Percentiles rank a stretch among this genome's conserved stretches.
These are phyloP conservation scores for Nycticryphes semicollaris DNA, from an alignment of 2,113 vertebrate genomes.

Conservation along the genomic window DNA sequence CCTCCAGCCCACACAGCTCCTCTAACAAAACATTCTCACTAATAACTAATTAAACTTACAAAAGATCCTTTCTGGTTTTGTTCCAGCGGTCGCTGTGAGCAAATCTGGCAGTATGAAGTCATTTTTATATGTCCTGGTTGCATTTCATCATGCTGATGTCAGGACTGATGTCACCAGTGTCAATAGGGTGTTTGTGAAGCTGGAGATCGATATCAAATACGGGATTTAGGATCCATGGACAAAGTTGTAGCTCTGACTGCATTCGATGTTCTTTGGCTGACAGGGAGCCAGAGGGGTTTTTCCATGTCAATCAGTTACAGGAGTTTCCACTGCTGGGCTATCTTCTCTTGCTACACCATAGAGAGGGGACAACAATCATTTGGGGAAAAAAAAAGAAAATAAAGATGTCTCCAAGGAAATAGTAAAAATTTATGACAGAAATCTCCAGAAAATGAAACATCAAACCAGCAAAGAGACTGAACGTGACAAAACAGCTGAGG, in stretches of 20 bases:
- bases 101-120: background rate
- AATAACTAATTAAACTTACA: background rate
- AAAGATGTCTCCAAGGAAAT: background rate
- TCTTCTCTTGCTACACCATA: background rate
- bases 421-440: conserved; percentile 6
- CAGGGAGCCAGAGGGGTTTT: conserved; percentile 68
- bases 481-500: background rate
- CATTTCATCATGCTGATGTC: conserved; percentile 6
- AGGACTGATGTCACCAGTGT: background rate
- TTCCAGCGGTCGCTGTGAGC: background rate
- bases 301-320: conserved; percentile 63
- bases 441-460: background rate
- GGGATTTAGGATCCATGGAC: conserved; percentile 29
- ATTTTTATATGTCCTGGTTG: background rate
- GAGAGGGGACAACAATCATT: rapidly evolving
- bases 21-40: background rate
- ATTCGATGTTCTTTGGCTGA: background rate
- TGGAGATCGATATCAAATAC: background rate
- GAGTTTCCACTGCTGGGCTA: conserved; percentile 67
- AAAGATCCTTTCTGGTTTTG: background rate
- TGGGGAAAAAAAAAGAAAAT: background rate
- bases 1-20: background rate
- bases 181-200: background rate
- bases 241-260: background rate
- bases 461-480: background rate